Conservation (phyloP, 2,113 vertebrate species). For the Coryphaenoides rupestris region DNA sequence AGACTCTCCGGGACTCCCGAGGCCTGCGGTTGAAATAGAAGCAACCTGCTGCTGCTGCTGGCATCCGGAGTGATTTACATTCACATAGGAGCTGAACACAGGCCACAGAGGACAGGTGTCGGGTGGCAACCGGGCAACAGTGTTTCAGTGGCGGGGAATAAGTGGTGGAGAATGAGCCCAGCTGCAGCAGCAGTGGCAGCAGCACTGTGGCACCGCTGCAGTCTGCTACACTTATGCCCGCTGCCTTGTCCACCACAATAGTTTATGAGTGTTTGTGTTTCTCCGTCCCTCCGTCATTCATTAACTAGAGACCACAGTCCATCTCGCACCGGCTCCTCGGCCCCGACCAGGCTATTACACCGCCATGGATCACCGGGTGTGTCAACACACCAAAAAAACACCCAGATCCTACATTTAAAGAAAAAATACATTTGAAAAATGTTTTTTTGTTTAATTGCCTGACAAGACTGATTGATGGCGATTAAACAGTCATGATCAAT, state of each 20-base stretch:
- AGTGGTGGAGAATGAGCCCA: no score
- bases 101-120: background rate
- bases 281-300: constrained; percentile 44
- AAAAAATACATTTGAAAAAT: no score
- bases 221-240: background rate
- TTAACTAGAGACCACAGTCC: constrained; percentile 61
- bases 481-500: no score
- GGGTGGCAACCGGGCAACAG: background rate
- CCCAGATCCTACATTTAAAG: no score
- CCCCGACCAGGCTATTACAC: constrained; percentile 2
- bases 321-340: constrained; percentile 26
- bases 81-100: no score
- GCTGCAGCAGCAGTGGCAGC: background rate
- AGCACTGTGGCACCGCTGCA: background rate
- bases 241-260: background rate
- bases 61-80: no score
- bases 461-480: no score
- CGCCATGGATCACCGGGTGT: background rate
- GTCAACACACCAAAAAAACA: background rate
- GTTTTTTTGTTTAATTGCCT: no score
- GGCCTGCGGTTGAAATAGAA: no score
- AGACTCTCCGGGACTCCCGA: no score
- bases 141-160: no score
- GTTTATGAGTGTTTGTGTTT: constrained; percentile 57
- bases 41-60: no score